Percentiles rank a stretch among this genome's conserved stretches.
Evolutionary conservation across 2,797 vertebrate genomes (phyloP).

Genomic region (Cottoperca gobio): DNA sequence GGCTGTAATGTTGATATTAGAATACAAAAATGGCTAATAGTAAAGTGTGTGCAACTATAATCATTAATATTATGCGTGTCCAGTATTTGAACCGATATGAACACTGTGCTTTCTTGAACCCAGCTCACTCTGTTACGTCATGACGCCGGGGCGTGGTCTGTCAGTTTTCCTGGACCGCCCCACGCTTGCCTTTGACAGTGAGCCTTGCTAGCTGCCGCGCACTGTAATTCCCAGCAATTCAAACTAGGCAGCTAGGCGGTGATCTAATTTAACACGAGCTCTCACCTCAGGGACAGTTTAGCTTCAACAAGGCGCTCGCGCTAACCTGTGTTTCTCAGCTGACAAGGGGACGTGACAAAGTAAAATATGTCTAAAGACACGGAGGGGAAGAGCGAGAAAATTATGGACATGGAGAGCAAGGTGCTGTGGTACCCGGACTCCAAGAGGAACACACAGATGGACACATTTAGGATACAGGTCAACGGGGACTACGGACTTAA

Average conservation of each 20-base stretch:
- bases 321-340: neutral
- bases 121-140: neutral
- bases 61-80: too few relatives aligned
- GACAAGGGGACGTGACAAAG: constrained; percentile 29
- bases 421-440: constrained; percentile 96
- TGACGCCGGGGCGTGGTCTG: constrained; percentile 17
- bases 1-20: neutral
- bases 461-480: constrained; percentile 90
- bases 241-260: neutral
- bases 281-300: neutral
- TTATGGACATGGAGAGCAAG: constrained; percentile 92
- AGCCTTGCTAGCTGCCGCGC: constrained; percentile 13
- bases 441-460: constrained; percentile 93
- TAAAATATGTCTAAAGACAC: constrained; percentile 86
- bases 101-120: constrained; percentile 47
- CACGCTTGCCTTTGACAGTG: constrained; percentile 51
- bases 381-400: constrained; percentile 84
- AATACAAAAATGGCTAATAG: too few relatives aligned
- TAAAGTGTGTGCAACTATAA: too few relatives aligned
- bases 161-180: constrained; percentile 16
- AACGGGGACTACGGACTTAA: constrained; percentile 87
- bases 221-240: neutral
- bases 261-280: constrained; percentile 1
- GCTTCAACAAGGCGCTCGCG: neutral
- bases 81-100: neutral